These are phyloP conservation scores for Scartelaos histophorus DNA, from an alignment of 2,113 vertebrate species.

Conservation along the genomic window DNA sequence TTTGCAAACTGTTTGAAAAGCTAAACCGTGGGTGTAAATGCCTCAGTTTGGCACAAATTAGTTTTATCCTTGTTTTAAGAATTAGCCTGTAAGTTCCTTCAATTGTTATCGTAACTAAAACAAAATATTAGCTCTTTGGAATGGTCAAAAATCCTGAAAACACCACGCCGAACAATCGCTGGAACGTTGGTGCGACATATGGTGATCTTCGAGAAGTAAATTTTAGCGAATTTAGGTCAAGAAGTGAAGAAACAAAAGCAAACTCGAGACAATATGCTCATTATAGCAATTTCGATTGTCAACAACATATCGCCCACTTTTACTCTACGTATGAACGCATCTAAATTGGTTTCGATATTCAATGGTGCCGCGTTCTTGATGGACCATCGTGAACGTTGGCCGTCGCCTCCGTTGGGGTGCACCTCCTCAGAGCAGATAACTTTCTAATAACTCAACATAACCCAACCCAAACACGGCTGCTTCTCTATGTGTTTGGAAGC, in stretches of 20 bases:
- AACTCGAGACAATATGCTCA: neutral
- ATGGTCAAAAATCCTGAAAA: no score
- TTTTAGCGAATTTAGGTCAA: no score
- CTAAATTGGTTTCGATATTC: neutral
- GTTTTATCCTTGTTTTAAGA: no score
- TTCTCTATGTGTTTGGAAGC: constrained; percentile 74
- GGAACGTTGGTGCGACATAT: no score
- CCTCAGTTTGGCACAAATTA: no score
- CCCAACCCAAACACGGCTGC: constrained; percentile 75
- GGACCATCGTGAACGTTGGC: constrained; percentile 26
- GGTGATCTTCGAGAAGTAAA: no score
- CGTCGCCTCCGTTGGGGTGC: constrained; percentile 63
- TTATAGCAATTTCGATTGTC: neutral
- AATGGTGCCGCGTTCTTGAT: neutral
- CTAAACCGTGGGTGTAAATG: no score
- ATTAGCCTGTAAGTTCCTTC: no score
- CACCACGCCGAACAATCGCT: no score
- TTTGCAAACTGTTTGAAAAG: no score
- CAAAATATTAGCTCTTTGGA: no score
- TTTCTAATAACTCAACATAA: constrained; percentile 84
- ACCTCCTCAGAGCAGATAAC: constrained; percentile 79
- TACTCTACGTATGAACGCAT: neutral
- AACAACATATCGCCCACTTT: neutral
- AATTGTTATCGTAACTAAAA: no score
- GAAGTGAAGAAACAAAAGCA: neutral